These are phyloP conservation scores for Ophthalmolycus amberensis DNA, from an alignment of 2,113 vertebrate genomes.

Conservation along the genomic window DNA sequence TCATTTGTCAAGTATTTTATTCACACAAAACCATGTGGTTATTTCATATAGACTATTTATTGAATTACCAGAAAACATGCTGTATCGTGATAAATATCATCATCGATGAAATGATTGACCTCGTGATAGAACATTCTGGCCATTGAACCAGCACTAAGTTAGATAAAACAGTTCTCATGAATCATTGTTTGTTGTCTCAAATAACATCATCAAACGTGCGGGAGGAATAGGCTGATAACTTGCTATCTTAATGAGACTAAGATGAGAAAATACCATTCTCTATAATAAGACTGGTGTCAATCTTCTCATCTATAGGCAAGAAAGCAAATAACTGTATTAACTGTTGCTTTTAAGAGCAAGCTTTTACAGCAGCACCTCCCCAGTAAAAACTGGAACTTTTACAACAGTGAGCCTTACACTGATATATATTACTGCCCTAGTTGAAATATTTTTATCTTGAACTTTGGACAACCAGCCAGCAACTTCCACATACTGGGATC, in stretches of 20 bases:
- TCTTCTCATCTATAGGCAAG: not conserved
- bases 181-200: not conserved
- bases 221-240: not conserved
- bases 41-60: too few relatives aligned
- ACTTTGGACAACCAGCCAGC: slow-evolving; percentile 11
- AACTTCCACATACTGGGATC: slow-evolving; percentile 31
- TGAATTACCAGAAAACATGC: too few relatives aligned
- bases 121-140: too few relatives aligned
- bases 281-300: not conserved
- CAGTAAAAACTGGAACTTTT: not conserved
- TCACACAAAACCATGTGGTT: too few relatives aligned
- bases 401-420: not conserved
- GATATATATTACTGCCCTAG: slow-evolving; percentile 26
- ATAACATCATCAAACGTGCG: not conserved
- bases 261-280: too few relatives aligned
- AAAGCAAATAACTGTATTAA: not conserved
- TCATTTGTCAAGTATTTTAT: too few relatives aligned
- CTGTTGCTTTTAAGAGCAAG: not conserved
- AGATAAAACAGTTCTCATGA: not conserved
- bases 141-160: not conserved
- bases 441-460: slow-evolving; percentile 53
- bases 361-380: not conserved
- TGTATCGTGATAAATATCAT: too few relatives aligned
- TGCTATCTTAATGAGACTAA: not conserved
- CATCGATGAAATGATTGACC: too few relatives aligned